These are phyloP conservation scores for Laupala kohalensis DNA, from an alignment of 1,140 invertebrate species.

Conservation along the genomic window DNA sequence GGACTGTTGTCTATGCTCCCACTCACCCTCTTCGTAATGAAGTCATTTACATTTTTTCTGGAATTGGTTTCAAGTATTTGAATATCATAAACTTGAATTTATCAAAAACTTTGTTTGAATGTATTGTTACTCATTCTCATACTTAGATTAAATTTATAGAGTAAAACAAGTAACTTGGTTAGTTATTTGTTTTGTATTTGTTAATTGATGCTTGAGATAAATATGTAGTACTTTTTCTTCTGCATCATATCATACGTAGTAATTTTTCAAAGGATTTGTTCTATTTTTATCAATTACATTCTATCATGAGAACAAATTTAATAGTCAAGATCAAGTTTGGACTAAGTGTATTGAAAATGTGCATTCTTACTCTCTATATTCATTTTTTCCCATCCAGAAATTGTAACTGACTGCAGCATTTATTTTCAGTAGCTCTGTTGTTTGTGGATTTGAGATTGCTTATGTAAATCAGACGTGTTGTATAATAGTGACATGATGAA, in stretches of 20 bases:
- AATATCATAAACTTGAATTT: neutral
- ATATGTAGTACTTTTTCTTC: neutral
- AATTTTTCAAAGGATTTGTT: neutral
- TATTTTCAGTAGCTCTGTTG: no score
- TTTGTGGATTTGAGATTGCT: no score
- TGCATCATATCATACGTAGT: neutral
- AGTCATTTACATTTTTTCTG: neutral
- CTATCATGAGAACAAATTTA: no score
- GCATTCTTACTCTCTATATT: neutral
- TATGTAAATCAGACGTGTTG: no score
- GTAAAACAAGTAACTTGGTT: neutral
- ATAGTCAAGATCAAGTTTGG: neutral
- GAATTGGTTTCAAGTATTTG: neutral
- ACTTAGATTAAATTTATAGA: neutral
- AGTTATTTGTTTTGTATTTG: neutral
- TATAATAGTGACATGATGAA: no score
- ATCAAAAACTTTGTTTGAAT: neutral
- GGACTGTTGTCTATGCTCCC: conserved; percentile 50
- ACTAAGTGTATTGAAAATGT: neutral
- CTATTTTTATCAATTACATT: no score
- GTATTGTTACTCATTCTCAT: neutral
- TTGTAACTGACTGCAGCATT: neutral
- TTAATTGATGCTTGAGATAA: neutral
- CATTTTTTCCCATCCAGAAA: neutral
- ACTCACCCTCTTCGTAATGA: neutral